These are phyloP conservation scores for Troides oblongomaculatus DNA, from an alignment of 2,888 invertebrate species.

Conservation along the genomic window DNA sequence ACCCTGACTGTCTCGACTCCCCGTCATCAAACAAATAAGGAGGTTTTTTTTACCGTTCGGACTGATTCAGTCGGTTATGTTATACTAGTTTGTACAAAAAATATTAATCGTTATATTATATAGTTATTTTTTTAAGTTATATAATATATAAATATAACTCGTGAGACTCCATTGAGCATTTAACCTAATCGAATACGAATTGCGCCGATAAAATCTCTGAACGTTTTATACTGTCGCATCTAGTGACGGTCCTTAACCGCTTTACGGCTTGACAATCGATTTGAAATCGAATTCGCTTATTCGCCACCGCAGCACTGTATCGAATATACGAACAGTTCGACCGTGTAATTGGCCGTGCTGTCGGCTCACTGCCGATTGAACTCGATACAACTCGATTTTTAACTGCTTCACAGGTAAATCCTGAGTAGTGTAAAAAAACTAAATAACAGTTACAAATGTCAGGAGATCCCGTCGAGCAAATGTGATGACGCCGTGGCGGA, in stretches of 20 bases:
- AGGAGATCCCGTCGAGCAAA: no score
- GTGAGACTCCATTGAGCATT: background rate
- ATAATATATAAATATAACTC: background rate
- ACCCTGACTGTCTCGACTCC: no score
- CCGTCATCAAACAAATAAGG: no score
- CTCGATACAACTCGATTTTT: background rate
- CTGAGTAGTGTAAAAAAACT: background rate
- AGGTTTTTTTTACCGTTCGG: no score
- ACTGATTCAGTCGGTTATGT: no score
- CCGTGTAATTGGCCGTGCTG: constrained; percentile 16
- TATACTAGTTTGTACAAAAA: no score
- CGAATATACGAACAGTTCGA: constrained; percentile 9
- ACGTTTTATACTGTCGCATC: constrained; percentile 6
- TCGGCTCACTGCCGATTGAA: constrained; percentile 5
- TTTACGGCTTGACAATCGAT: constrained; percentile 2
- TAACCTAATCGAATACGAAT: background rate
- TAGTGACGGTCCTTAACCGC: constrained; percentile 1
- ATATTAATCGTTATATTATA: no score
- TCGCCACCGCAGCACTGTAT: constrained; percentile 9
- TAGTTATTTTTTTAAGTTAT: no score
- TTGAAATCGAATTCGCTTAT: constrained; percentile 9
- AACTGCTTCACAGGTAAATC: background rate
- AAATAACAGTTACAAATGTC: background rate
- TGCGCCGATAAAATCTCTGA: background rate
- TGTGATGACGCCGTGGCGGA: no score